Base-by-base conservation (phyloP, 2,797 vertebrate species). In the Muscicapa striata region DNA sequence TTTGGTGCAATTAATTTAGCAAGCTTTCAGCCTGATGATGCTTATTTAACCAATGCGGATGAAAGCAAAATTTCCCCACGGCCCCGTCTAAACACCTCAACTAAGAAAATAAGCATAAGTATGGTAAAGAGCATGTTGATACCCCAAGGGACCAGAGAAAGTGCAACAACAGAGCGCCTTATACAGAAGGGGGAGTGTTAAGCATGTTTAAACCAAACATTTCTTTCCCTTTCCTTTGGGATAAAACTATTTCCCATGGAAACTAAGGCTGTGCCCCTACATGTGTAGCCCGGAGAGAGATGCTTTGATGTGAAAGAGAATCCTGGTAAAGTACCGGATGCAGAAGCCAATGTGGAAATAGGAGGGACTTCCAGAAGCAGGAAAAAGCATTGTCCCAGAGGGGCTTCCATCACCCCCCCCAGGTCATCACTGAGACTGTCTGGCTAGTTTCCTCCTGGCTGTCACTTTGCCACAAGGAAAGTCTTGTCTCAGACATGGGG, bases 251-350 rank as follows among this genome's bases (percentile, higher is more conserved):
- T 97, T 97, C 97, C 97, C 97, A 97, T 96, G 94, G 95, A 97
- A 97, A 97, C 92, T 91, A 96, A 96, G 97, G 97, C 96, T 97
- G 94, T 96, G 97, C 94, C 95, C 97, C 93, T 96, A 93, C 97
- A 97, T 97, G 87, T 91, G 95, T 94, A 97, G 97, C 95, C 96
- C 1, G 36, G 85, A 89, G 95, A 97, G 92, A 91, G 94, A 84
- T 82, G 87, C 98, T 98, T 98, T 98, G 98, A 98, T 97, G 97
- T 98, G 97, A 97, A 97, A 97, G 96, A 96, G 91, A 96, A 97
- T 96, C 94, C 81, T 88, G 88, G 94, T 92, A 85, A 83, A 96
- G 94, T 74, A 96, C 94, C 96, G 96, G 98, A 98, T 97, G 93
- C 92, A 97, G 96, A 97, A 96, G 93, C 87, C 96, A 94, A 76